Percentiles rank a stretch among this genome's conserved stretches.
These are phyloP conservation scores for Acrossocheilus fasciatus DNA, from an alignment of 2,797 vertebrate species.

Conservation along the genomic window DNA sequence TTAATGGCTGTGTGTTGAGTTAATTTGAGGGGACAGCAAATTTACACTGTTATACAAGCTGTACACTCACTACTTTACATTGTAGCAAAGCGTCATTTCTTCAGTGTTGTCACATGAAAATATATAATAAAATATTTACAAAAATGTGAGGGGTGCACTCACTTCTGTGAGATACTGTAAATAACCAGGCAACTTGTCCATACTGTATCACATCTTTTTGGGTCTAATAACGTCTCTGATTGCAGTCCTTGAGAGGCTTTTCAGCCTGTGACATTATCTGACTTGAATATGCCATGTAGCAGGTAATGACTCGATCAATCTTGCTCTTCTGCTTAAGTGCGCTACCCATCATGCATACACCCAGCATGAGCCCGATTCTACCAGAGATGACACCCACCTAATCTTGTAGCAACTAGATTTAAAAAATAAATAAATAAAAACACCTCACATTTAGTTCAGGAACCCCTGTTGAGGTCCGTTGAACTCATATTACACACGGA, in stretches of 20 bases:
- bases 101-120: too few relatives aligned
- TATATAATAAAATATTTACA: too few relatives aligned
- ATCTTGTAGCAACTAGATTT: conserved; percentile 20
- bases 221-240: conserved; percentile 9
- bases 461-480: not conserved
- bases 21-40: too few relatives aligned
- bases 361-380: conserved; percentile 7
- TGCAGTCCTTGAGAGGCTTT: conserved; percentile 17
- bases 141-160: too few relatives aligned
- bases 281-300: conserved; percentile 26
- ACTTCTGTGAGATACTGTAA: too few relatives aligned
- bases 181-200: not conserved
- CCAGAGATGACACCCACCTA: conserved; percentile 16
- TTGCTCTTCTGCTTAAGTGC: conserved; percentile 30
- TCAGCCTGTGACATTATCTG: conserved; percentile 17
- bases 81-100: too few relatives aligned
- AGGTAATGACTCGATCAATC: conserved; percentile 28
- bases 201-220: conserved; percentile 12
- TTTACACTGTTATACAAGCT: too few relatives aligned
- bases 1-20: too few relatives aligned
- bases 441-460: not conserved
- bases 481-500: not conserved
- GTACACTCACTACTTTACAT: too few relatives aligned
- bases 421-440: not conserved
- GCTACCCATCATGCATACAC: conserved; percentile 2